Base-by-base conservation (phyloP, 1,140 invertebrate genomes). In the Proales similis region DNA sequence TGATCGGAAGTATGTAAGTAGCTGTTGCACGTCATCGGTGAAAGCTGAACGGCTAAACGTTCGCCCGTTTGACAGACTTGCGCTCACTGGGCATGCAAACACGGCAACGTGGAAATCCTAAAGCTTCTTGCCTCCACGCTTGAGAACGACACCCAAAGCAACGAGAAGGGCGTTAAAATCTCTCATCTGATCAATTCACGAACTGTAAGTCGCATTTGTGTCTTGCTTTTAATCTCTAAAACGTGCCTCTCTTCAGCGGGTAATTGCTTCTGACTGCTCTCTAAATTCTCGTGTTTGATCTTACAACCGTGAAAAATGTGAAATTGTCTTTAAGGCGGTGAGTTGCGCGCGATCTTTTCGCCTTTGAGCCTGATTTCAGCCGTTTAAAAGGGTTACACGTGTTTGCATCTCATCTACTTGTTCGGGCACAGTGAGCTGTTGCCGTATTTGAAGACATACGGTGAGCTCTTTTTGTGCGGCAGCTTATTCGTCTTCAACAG, bases 1-100 rank as follows among this genome's bases (percentile, higher is more conserved):
- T n/a, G n/a, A n/a, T n/a, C n/a, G n/a, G n/a, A 29, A 57, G 51
- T 57, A 42, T 57, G 51, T 57, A 57, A 57, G 51, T 57, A 7
- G n/a, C 9, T 19, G 27, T 39, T 43, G 6, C 11, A 39, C 24
- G n/a, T n/a, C n/a, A n/a, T n/a, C n/a, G n/a, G n/a, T n/a, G n/a
- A n/a, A n/a, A n/a, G n/a, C n/a, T n/a, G n/a, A n/a, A n/a, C n/a
- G n/a, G n/a, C n/a, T n/a, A n/a, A 51, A 2, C 22, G 12, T 30
- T 49, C 38, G 12, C 38, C 24, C 38, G 12, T 51, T 3, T n/a
- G 2, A 36, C 6, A 57, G 51, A 57, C 51, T 42, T 26, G 29
- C n/a, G 51, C 45, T 29, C 51, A 57, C 30, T 57, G 51, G 51
- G 51, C 51, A 4, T 57, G 51, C 32, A 57, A 57, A 42, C 45